Base-by-base conservation (phyloP, 2,113 vertebrate genomes). In the Tretioscincus oriximinensis region DNA sequence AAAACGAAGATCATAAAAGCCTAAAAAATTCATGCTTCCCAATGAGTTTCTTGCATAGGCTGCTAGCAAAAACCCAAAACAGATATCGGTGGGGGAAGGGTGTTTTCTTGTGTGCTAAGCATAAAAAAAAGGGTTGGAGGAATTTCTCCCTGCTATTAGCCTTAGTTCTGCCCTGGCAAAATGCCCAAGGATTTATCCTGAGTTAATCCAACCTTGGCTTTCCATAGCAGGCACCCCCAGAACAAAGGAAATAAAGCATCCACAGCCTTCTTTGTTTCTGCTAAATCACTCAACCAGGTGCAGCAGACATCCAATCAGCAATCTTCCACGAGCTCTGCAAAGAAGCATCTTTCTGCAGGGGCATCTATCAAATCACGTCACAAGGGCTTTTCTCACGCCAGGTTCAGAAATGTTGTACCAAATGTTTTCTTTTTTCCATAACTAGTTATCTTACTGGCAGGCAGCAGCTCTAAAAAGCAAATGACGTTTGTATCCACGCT, bases 201-300 rank as follows among this genome's bases (percentile, higher is more conserved):
- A 0, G 73, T 58, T 93, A 93, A 93, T 93, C 89, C 90, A 87
- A 65, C 77, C 73, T 93, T 90, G 89, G 90, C 84, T 92, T 85
- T 90, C 86, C 77, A 1, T 76, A 82, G 90, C 90, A 92, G 90
- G 89, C 86, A 90, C 87, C 86, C 86, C 0, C 80, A 81, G 84
- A 92, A 92, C 92, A 93, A 92, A 92, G 83, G 72, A 87, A 91
- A 90, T 88, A 90, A 93, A 91, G 90, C 89, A 87, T 87, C 83
- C 84, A 85, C 0, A 26, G 89, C 88, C 86, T 84, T 0, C 0
- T 85, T 26, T 0, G 88, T 22, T 79, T 85, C 85, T 91, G 90
- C 84, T 92, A 89, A 89, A 20, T 89, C 90, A 86, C 83, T 86
- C 29, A 1, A 82, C 91, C 92, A 93, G 92, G 90, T 91, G 92